Evolutionary conservation across 2,888 invertebrate species (phyloP), one percentile per base, ranked within the genome.

Genomic region (Lasioglossum zephyrum): DNA sequence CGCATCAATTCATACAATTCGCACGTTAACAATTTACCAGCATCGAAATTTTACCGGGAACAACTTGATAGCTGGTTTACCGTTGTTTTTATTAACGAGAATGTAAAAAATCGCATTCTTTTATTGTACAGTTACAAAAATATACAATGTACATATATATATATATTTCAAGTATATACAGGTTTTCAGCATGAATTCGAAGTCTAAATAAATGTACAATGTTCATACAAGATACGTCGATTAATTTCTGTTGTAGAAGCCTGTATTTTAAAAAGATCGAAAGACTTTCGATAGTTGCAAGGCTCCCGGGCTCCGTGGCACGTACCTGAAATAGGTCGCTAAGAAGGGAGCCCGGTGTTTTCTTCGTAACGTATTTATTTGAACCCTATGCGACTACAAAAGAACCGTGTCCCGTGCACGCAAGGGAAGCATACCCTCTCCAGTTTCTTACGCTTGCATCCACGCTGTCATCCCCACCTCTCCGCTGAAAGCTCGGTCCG

Each of bases 351-450:
- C 94, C 94, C 93, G 93, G 92, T 94, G 95, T 93, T 94, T 93
- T 92, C 93, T 92, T 94, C 93, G 91, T 93, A 95, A 95, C 95
- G 95, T 95, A 95, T 93, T 94, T 95, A 95, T 95, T 94, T 92
- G 94, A 94, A 94, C 93, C 93, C 92, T 92, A 92, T 87, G 92
- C 87, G 92, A 92, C 91, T 93, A 93, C 93, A 94, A 94, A 94
- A 94, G 92, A 92, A 92, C 92, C 92, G 91, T 92, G 92, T 91
- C 92, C 93, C 90, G 92, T 89, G 88, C 84, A 85, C 89, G 89
- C 86, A 92, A 91, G 92, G 91, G 91, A 92, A 88, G 89, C 80
- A 84, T 86, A 82, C 82, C 87, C 86, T 85, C 90, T 87, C 85
- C 80, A 89, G 86, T 84, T 87, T 87, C 73, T 87, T 75, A 44